These are phyloP conservation scores for Plecotus auritus DNA, from an alignment of 2,113 vertebrate species.

Conservation along the genomic window DNA sequence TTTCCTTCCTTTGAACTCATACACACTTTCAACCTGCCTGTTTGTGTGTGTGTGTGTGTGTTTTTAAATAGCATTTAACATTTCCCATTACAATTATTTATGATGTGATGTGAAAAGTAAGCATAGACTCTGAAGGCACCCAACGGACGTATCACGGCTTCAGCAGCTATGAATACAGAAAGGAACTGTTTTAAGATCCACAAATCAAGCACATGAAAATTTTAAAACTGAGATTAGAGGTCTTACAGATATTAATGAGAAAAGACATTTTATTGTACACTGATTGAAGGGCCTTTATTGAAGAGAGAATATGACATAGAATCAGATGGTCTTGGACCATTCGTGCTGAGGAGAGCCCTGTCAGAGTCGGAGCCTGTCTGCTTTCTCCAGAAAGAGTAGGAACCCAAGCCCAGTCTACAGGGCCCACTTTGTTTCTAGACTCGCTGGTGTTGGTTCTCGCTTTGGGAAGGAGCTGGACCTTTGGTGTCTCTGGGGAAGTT, in stretches of 20 bases:
- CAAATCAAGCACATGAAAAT: background rate
- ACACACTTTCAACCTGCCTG: background rate
- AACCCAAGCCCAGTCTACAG: background rate
- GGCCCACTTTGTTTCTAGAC: background rate
- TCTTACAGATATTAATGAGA: background rate
- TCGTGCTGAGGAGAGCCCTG: background rate
- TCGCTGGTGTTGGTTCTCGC: background rate
- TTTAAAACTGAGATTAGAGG: background rate
- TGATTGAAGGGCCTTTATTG: background rate
- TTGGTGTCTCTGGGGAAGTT: background rate
- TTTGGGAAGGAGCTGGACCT: background rate
- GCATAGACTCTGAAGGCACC: background rate
- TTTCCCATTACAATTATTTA: background rate
- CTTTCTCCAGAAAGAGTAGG: background rate
- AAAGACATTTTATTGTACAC: background rate
- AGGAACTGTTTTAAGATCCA: background rate
- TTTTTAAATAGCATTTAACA: background rate
- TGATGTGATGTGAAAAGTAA: background rate
- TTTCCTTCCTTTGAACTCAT: background rate
- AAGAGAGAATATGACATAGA: background rate
- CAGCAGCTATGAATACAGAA: background rate
- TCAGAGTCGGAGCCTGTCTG: background rate
- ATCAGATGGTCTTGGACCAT: background rate
- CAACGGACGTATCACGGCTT: background rate
- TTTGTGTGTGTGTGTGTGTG: too few relatives aligned